phyloP scores from a whole-genome alignment of 2,113 vertebrate species.

The Rhinichthys klamathensis region DNA sequence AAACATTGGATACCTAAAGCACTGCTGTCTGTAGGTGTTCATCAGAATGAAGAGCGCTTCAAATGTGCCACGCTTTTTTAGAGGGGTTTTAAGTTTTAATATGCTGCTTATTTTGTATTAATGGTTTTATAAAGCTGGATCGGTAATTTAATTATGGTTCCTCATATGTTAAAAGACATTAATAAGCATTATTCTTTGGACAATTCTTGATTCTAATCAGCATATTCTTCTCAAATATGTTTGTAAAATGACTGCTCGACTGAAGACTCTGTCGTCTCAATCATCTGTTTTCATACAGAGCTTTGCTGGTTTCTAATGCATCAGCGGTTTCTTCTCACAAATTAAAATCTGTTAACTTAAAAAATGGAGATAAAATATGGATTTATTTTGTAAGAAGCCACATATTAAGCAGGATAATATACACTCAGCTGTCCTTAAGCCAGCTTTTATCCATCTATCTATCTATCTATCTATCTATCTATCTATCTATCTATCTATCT shows the following conservation, averaged over 20 bases:
- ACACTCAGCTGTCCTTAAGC: no score
- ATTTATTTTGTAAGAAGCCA: neutral
- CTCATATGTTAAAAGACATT: neutral
- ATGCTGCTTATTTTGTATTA: neutral
- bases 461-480: no score
- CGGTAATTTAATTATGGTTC: neutral
- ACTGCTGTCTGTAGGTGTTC: constrained; percentile 9
- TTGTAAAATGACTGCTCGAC: neutral
- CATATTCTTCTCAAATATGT: neutral
- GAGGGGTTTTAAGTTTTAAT: neutral
- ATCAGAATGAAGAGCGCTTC: constrained; percentile 13
- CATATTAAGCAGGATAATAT: no score
- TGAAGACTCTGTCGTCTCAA: neutral
- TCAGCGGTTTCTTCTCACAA: neutral
- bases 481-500: no score
- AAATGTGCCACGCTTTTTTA: constrained; percentile 41
- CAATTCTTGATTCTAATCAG: neutral
- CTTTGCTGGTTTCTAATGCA: neutral
- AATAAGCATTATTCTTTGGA: neutral
- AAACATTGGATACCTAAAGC: constrained; percentile 65
- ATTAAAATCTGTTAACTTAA: neutral
- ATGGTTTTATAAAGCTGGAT: neutral
- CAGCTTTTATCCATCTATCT: neutral
- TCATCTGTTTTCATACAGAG: neutral
- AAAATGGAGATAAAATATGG: no score